Evolutionary conservation across 2,888 invertebrate species (phyloP), one percentile per base, ranked within the genome.

Genomic region (Epistrophe grossulariae): DNA sequence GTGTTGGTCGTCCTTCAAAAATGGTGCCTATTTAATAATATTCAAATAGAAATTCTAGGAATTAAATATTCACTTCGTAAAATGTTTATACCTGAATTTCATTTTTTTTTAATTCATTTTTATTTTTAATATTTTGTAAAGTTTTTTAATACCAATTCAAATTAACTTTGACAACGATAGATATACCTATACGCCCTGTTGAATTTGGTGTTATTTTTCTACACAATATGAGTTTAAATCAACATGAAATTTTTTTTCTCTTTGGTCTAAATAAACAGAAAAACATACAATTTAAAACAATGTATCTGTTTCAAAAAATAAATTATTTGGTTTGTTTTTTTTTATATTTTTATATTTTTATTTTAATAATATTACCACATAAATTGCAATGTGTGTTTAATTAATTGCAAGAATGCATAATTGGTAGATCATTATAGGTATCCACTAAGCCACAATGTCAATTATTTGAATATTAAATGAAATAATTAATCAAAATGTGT

Each of bases 361-460:
- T 38, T 38, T 17, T 59, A 24, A 59, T 38, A 38, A 62, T 43
- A 55, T 13, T 5, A 59, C 59, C 59, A 59, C 79, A 50, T 55
- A n/a, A n/a, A 40, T 81, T 83, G 52, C 9, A n/a, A 38, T n/a
- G 76, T 45, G 31, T 45, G 7, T 76, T 83, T 79, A 83, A 79
- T 87, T 83, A 87, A 87, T 76, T 83, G 79, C 76, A 52, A 10
- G 31, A 5, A 79, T 72, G 55, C 66, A 79, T 87, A 83, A 83
- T 87, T 87, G 83, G 79, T 66, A 72, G 76, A 83, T 87, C 72
- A 83, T 83, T 83, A n/a, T n/a, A 87, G 87, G 87, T 83, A 72
- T 76, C 79, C 79, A 72, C 87, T 79, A 87, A 87, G 52, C 83
- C 79, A 50, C 79, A 83, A 78, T 48, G 83, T 83, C 83, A 87